These are phyloP conservation scores for Zapornia atra DNA, from an alignment of 2,113 vertebrate genomes.

Conservation along the genomic window DNA sequence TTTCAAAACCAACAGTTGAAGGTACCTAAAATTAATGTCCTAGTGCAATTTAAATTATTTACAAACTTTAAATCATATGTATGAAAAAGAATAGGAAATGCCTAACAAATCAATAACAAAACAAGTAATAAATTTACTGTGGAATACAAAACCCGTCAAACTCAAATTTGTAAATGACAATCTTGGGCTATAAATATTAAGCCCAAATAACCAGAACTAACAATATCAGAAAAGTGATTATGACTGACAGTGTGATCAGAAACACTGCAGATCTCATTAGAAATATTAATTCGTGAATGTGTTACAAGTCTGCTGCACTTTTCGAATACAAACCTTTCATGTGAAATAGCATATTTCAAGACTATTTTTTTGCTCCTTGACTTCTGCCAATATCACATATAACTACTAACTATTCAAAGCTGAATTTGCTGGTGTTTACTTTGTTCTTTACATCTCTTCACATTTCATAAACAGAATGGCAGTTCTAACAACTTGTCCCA, in stretches of 20 bases:
- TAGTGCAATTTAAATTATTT: constrained; percentile 21
- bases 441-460: neutral
- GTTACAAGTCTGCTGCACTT: neutral
- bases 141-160: neutral
- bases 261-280: constrained; percentile 10
- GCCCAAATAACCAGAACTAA: constrained; percentile 51
- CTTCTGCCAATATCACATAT: neutral
- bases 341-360: neutral
- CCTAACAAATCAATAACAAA: constrained; percentile 52
- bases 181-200: constrained; percentile 10
- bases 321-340: neutral
- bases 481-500: constrained; percentile 37
- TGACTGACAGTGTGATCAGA: constrained; percentile 37
- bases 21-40: neutral
- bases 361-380: neutral
- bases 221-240: constrained; percentile 20
- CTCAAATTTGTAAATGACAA: neutral
- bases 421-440: neutral
- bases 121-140: neutral
- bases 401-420: neutral
- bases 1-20: constrained; percentile 30
- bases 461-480: constrained; percentile 24
- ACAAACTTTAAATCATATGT: constrained; percentile 28
- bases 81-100: constrained; percentile 30
- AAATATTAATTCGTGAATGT: constrained; percentile 12